Percentiles rank a stretch among this genome's conserved stretches.
phyloP scores from a whole-genome alignment of 2,797 vertebrate genomes.

The Rhabdomys pumilio region DNA sequence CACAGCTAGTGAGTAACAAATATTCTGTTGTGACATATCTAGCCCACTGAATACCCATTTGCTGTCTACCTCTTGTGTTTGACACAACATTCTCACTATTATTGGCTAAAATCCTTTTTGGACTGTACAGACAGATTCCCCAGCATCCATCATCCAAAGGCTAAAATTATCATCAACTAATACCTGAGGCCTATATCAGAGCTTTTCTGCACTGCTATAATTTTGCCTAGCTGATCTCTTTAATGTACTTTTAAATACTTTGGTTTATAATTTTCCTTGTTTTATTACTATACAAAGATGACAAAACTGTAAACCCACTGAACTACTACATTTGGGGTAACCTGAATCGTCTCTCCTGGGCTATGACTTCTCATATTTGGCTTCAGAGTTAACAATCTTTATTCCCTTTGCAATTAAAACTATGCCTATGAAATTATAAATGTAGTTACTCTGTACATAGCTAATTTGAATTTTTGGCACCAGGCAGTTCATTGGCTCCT shows the following conservation, averaged over 20 bases:
- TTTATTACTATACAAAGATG: neutral
- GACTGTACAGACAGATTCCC: neutral
- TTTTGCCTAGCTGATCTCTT: neutral
- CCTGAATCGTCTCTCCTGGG: neutral
- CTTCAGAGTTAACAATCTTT: neutral
- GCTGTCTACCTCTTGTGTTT: neutral
- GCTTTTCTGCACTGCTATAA: neutral
- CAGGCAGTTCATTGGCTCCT: neutral
- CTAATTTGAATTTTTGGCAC: conserved; percentile 31
- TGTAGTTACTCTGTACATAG: neutral
- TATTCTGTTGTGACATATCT: neutral
- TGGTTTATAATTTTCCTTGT: neutral
- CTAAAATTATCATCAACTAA: neutral
- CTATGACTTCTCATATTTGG: neutral
- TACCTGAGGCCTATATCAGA: neutral
- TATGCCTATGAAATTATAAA: neutral
- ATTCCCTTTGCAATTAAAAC: neutral
- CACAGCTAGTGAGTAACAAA: neutral
- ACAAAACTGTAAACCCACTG: neutral
- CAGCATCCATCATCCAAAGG: neutral
- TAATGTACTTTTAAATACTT: neutral
- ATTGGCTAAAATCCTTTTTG: neutral
- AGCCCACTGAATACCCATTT: neutral
- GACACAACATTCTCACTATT: neutral
- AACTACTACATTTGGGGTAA: too few species aligned